Base-by-base conservation (phyloP, 2,113 vertebrate genomes). In the Sceloporus tristichus region DNA sequence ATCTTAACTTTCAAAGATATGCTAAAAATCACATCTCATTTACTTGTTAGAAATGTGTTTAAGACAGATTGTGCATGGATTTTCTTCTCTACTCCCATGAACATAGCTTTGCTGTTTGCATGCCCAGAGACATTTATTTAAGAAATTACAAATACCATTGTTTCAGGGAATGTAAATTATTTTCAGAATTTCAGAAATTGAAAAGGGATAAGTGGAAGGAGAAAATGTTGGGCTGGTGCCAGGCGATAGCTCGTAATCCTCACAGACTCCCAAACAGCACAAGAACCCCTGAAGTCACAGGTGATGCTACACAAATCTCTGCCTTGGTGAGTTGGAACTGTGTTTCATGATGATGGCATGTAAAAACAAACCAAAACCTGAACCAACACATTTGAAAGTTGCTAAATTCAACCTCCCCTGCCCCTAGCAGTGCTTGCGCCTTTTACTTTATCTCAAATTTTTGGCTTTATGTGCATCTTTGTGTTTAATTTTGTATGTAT, bases 221-320 rank as follows among this genome's bases (percentile, higher is more conserved):
- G 96, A 97, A 96, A 97, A 97, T 97, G 97, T 93, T 97, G 97
- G 97, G 97, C 96, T 97, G 97, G 97, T 97, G 97, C 96, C 97
- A 97, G 95, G 97, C 97, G 89, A 97, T 97, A 96, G 96, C 97
- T 93, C 95, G 97, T 90, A 97, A 97, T 84, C 96, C 97, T 95
- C 97, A 96, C 96, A 97, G 97, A 96, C 92, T 96, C 91, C 97
- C 96, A 90, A 96, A 94, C 95, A 95, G 87, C 95, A 97, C 97
- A 87, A 93, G 96, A 90, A 97, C 97, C 90, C 97, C 97, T 0
- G 97, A 97, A 89, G 93, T 94, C 94, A 93, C 96, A 93, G 96
- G 95, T 89, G 97, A 95, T 91, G 87, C 95, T 91, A 93, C 96
- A 84, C 94, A 95, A 94, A 94, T 93, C 90, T 95, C 96, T 90